A percentile compares a stretch with the other conserved stretches of the same genome.
phyloP scores from a whole-genome alignment of 2,888 invertebrate species.

The Volucella bombylans region DNA sequence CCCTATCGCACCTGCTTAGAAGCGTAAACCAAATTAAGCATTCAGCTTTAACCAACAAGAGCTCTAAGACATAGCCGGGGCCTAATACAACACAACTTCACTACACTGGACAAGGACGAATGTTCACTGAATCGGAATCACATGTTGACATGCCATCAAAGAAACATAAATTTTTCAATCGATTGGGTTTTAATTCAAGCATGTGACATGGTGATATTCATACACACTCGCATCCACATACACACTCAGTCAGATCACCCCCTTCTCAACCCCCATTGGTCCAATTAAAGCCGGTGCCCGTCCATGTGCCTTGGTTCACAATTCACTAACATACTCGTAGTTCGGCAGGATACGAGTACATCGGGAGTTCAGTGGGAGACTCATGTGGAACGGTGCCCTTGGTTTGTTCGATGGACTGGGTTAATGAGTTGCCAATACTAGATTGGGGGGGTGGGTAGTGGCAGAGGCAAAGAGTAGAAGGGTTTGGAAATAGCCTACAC shows the following conservation, averaged over 20 bases:
- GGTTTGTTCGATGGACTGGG: constrained; percentile 61
- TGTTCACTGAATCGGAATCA: constrained; percentile 70
- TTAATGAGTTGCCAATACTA: constrained; percentile 66
- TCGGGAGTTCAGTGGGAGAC: not conserved
- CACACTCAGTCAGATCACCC: constrained; percentile 6
- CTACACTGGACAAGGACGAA: constrained; percentile 48
- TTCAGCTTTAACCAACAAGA: not conserved
- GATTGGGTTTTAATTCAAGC: constrained; percentile 77
- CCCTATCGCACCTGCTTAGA: constrained; percentile 43
- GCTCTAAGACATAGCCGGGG: not conserved
- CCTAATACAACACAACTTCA: constrained; percentile 23
- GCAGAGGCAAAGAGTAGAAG: not conserved
- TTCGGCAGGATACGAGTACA: constrained; percentile 8
- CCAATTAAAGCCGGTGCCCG: constrained; percentile 31
- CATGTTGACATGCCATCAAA: constrained; percentile 74
- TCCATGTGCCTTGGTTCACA: constrained; percentile 2
- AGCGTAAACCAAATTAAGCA: constrained; percentile 46
- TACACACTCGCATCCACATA: constrained; percentile 37
- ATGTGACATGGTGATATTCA: constrained; percentile 68
- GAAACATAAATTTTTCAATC: constrained; percentile 78
- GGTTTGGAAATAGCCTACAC: constrained; percentile 3
- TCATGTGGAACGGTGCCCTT: constrained; percentile 19
- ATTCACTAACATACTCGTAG: not conserved
- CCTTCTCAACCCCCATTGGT: constrained; percentile 18
- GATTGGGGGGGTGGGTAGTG: constrained; percentile 1